These are phyloP conservation scores for Poecilia latipinna DNA, from an alignment of 2,113 vertebrate genomes.

Conservation along the genomic window DNA sequence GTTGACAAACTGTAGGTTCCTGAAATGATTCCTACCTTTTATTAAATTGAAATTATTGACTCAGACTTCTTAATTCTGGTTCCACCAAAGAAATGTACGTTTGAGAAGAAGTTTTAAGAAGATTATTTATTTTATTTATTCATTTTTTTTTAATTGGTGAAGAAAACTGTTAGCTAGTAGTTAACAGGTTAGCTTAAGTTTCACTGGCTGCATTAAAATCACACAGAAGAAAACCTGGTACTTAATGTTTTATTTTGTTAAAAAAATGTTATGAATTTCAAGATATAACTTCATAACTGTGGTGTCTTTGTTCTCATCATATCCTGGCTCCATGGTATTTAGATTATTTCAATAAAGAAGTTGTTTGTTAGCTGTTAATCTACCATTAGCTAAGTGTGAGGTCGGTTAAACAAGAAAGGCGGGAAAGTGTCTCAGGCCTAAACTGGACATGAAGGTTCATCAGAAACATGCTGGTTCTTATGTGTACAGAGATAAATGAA, in stretches of 20 bases:
- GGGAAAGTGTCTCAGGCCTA: background rate
- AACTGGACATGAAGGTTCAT: background rate
- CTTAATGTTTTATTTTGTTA: background rate
- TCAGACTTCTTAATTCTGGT: no score
- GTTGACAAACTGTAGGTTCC: background rate
- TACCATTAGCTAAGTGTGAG: slow-evolving; percentile 7
- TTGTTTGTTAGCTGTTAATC: background rate
- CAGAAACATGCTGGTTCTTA: slow-evolving; percentile 23
- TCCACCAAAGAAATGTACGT: no score
- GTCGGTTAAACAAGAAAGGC: slow-evolving; percentile 15
- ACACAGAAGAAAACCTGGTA: background rate
- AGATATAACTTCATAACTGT: no score
- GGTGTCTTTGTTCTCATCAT: slow-evolving; percentile 23
- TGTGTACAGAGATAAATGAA: slow-evolving; percentile 36
- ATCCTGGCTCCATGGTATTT: background rate
- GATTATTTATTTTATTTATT: no score
- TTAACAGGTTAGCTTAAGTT: background rate
- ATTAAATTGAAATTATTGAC: no score
- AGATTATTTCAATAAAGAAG: no score
- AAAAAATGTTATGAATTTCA: no score
- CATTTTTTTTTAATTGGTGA: no score
- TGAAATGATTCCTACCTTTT: background rate
- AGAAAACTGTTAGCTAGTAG: no score
- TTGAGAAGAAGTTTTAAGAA: no score
- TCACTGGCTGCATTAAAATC: no score